These are phyloP conservation scores for Paradisaea rubra DNA, from an alignment of 2,113 vertebrate species.

Conservation along the genomic window DNA sequence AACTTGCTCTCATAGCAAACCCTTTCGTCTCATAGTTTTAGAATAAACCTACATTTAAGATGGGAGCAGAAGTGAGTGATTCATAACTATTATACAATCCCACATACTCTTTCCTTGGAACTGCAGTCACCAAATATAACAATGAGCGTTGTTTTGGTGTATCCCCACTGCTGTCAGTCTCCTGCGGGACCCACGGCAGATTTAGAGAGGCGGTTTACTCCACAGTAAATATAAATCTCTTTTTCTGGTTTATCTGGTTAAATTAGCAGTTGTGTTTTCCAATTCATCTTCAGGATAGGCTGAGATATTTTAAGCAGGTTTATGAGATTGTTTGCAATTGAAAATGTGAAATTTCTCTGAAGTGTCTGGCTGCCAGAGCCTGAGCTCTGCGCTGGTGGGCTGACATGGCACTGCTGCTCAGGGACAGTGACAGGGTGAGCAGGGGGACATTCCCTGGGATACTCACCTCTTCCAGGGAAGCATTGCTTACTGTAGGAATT, in stretches of 20 bases:
- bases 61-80: conserved; percentile 13
- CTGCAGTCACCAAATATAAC: neutral
- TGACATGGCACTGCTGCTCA: neutral
- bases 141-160: neutral
- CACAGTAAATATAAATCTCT: conserved; percentile 1
- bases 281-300: neutral
- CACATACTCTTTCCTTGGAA: neutral
- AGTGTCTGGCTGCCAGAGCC: neutral
- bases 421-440: neutral
- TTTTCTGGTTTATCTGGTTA: neutral
- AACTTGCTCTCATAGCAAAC: neutral
- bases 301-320: neutral
- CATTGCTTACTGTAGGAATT: neutral
- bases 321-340: neutral
- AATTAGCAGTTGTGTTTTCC: conserved; percentile 10
- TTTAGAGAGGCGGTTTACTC: conserved; percentile 23
- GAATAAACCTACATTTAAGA: neutral
- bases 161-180: conserved; percentile 22
- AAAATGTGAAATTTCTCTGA: neutral
- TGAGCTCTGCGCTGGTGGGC: neutral
- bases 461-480: neutral
- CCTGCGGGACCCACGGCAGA: neutral
- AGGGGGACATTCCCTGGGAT: neutral
- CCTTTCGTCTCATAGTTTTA: neutral
- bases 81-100: conserved; percentile 37